A percentile compares a stretch with the other conserved stretches of the same genome.
These are phyloP conservation scores for Drosophila nr. medialis DNA, from an alignment of 2,888 invertebrate species.

Conservation along the genomic window DNA sequence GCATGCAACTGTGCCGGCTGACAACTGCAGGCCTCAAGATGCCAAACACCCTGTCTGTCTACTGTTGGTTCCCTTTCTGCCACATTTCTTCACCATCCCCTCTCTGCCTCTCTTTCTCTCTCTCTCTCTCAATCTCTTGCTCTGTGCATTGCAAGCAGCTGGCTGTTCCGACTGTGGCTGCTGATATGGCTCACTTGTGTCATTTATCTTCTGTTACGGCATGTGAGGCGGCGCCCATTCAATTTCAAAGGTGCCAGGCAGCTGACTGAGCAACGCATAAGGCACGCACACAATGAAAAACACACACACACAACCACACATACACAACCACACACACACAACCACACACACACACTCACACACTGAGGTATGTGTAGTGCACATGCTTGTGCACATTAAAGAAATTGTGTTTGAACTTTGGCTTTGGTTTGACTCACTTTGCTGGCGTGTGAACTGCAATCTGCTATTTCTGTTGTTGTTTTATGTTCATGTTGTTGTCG, in stretches of 20 bases:
- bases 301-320: constrained; percentile 16
- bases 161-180: constrained; percentile 57
- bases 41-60: constrained; percentile 48
- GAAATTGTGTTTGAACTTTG: constrained; percentile 81
- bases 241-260: constrained; percentile 77
- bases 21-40: constrained; percentile 73
- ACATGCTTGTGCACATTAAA: constrained; percentile 72
- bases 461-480: constrained; percentile 19
- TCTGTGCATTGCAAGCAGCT: constrained; percentile 39
- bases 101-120: not conserved
- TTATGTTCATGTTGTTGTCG: constrained; percentile 5
- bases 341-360: constrained; percentile 4
- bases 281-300: constrained; percentile 32
- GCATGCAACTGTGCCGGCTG: constrained; percentile 38
- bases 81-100: not conserved
- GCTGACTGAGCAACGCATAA: constrained; percentile 65
- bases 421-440: constrained; percentile 72
- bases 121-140: not conserved
- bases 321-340: constrained; percentile 18
- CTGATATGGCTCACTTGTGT: constrained; percentile 80
- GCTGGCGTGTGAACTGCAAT: constrained; percentile 67
- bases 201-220: constrained; percentile 79
- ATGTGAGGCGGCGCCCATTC: constrained; percentile 61
- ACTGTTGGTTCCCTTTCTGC: constrained; percentile 9
- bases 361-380: constrained; percentile 22